phyloP scores from a whole-genome alignment of 2,113 vertebrate genomes.

The Prunella himalayana region DNA sequence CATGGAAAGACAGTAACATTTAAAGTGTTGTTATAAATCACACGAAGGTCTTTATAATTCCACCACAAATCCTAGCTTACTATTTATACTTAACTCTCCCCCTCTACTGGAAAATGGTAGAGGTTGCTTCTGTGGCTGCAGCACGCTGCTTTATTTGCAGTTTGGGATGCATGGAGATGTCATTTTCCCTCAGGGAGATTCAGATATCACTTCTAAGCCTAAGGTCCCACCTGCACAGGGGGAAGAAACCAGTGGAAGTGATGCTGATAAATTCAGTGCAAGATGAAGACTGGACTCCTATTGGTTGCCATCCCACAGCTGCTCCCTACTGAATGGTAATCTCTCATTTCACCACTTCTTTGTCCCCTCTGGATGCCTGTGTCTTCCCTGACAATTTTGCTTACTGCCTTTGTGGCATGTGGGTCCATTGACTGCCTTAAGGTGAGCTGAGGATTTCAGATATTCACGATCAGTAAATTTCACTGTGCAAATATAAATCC shows the following conservation, averaged over 20 bases:
- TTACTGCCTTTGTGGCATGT: not conserved
- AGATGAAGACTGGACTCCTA: not conserved
- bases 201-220: rapidly evolving
- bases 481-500: slow-evolving; percentile 41
- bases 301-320: not conserved
- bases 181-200: not conserved
- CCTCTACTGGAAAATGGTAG: not conserved
- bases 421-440: not conserved
- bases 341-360: not conserved
- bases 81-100: not conserved
- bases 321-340: not conserved
- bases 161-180: not conserved
- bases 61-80: not conserved
- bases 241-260: not conserved
- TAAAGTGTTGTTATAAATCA: not conserved
- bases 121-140: not conserved
- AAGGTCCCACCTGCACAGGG: not conserved
- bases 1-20: not conserved
- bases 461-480: slow-evolving; percentile 50
- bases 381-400: not conserved
- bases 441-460: slow-evolving; percentile 21
- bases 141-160: not conserved
- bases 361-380: not conserved
- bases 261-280: not conserved
- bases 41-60: not conserved